Evolutionary conservation across 2,113 vertebrate species (phyloP), one percentile per base, ranked within the genome.

Genomic region (Bolborhynchus lineola): DNA sequence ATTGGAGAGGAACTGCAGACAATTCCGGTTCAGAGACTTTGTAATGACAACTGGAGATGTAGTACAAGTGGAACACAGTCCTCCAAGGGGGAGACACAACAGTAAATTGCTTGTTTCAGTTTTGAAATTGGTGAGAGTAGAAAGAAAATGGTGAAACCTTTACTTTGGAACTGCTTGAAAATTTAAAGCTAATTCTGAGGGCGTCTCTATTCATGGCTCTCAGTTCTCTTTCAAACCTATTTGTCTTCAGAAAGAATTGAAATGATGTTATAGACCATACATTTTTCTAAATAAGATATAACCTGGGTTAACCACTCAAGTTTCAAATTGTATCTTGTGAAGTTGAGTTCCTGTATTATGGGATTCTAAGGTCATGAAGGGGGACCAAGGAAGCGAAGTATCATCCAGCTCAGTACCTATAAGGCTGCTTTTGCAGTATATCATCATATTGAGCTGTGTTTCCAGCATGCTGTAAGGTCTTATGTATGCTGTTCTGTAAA

Each of bases 281-380:
- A 59, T 79, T 97, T 91, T 91, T 79, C 83, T 84, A 93, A 88
- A 79, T 63, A 72, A 85, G 81, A n/a, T 50, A 26, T 14, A 77
- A 75, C 67, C 86, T 35, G 8, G 3, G 57, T 79, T 86, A 81
- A 42, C 71, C 21, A 18, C 71, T 80, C 63, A 47, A 2, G 42
- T 55, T 81, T 68, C 93, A 83, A 42, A 82, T 24, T 75, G 35
- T 29, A 49, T 39, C 67, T 60, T 2, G 8, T 28, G 55, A 84
- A 78, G 71, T 14, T 6, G 26, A 80, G 71, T 31, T 64, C 77
- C 46, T 76, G 72, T 53, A 19, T 35, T 33, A 6, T 16, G 63
- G 69, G 49, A 64, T 42, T 35, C 41, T n/a, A 11, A 37, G 91
- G 91, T 82, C 86, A 37, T 10, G 13, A 31, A 53, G 31, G 49